Evolutionary conservation across 2,888 invertebrate species (phyloP).

Genomic region (Leptopilina drosophilae): DNA sequence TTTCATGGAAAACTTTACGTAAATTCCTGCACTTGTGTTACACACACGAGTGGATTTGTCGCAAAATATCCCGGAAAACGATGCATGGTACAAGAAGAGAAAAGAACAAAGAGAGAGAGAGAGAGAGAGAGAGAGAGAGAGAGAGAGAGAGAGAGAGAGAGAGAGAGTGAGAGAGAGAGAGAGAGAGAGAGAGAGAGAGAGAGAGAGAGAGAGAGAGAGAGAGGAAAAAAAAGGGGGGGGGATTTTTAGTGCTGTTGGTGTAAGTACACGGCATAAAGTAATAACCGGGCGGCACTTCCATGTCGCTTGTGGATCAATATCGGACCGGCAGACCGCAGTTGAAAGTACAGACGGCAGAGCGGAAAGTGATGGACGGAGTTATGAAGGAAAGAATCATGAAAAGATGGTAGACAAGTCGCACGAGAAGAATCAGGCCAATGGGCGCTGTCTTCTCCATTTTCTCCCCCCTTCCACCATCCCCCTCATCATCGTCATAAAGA

Average conservation of each 20-base stretch:
- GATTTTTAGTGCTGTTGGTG: constrained; percentile 20
- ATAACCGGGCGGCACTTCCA: constrained; percentile 64
- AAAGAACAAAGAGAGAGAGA: not conserved
- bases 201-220: not conserved
- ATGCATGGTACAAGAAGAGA: not conserved
- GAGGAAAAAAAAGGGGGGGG: not conserved
- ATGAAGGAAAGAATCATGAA: constrained; percentile 55
- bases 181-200: constrained; percentile 9
- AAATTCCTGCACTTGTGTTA: not conserved
- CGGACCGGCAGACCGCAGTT: constrained; percentile 58
- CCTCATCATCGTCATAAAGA: not conserved
- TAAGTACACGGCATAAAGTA: constrained; percentile 61
- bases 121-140: not conserved
- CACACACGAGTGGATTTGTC: constrained; percentile 22
- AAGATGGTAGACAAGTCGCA: constrained; percentile 56
- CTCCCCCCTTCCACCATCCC: not conserved
- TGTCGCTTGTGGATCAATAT: constrained; percentile 71
- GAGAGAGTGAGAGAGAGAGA: not conserved
- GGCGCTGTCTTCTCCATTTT: not conserved
- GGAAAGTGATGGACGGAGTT: constrained; percentile 51
- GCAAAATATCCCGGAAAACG: constrained; percentile 1
- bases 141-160: not conserved
- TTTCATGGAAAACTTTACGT: constrained; percentile 24
- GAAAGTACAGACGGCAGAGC: constrained; percentile 62
- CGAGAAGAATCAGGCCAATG: constrained; percentile 17